A percentile compares a stretch with the other conserved stretches of the same genome.
Conservation (phyloP, 2,113 vertebrate genomes). For the Corythornis cristatus region DNA sequence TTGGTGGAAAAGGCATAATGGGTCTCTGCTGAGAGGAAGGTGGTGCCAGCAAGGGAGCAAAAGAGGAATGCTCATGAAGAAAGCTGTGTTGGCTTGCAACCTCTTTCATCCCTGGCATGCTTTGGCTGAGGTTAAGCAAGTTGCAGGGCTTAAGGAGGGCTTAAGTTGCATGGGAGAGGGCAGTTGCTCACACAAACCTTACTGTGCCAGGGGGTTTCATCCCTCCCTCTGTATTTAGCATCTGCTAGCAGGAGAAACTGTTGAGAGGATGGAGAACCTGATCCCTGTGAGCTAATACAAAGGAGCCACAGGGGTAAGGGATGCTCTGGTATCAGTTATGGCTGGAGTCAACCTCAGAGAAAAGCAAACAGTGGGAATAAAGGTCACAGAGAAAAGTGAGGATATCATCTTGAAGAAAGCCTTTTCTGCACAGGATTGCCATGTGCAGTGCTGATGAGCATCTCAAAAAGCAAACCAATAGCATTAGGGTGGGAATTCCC, state of each 20-base stretch:
- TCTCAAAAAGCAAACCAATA: constrained; percentile 33
- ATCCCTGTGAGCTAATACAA: neutral
- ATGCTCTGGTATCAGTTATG: neutral
- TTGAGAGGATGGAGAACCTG: neutral
- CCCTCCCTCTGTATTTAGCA: neutral
- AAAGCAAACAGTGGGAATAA: constrained; percentile 12
- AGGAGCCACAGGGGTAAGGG: neutral
- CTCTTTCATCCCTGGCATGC: neutral
- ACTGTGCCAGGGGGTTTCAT: neutral
- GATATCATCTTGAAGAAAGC: constrained; percentile 21
- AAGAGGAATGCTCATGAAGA: neutral
- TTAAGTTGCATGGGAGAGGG: neutral
- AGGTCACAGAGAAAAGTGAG: neutral
- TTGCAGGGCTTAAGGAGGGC: neutral
- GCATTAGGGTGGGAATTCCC: constrained; percentile 36
- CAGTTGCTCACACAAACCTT: neutral
- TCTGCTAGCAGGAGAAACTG: neutral
- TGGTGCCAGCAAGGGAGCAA: neutral
- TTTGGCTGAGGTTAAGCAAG: neutral
- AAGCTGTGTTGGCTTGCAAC: fast-evolving
- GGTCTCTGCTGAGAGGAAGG: neutral
- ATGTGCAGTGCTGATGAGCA: neutral
- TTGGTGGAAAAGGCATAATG: fast-evolving
- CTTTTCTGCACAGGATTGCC: neutral
- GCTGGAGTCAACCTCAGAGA: neutral